Percentiles rank a stretch among this genome's conserved stretches.
phyloP scores from a whole-genome alignment of 2,888 invertebrate species.

The Trachelus troglodyta region DNA sequence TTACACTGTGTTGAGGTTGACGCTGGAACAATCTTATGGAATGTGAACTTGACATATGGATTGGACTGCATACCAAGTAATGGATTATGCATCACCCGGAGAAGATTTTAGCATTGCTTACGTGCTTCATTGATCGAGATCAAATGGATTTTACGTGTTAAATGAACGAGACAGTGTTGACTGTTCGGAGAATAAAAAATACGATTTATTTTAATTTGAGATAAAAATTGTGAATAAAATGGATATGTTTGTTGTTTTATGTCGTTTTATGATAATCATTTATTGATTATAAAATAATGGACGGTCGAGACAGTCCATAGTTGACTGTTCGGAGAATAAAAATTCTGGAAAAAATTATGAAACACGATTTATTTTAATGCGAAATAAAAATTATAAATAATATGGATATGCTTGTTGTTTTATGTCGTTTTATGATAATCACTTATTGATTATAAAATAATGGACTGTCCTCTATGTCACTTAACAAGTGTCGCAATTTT shows the following conservation, averaged over 20 bases:
- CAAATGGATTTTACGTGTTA: background rate
- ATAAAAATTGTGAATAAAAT: too few relatives aligned
- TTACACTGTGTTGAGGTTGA: background rate
- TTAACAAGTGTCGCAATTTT: constrained; percentile 31
- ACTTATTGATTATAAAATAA: constrained; percentile 22
- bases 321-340: too few relatives aligned
- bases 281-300: constrained; percentile 27
- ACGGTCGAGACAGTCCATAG: constrained; percentile 15
- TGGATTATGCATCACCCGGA: background rate
- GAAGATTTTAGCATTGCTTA: background rate
- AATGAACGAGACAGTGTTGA: background rate
- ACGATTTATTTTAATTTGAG: too few relatives aligned
- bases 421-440: background rate
- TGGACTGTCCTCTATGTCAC: constrained; percentile 31
- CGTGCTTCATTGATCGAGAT: background rate
- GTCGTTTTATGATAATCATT: background rate
- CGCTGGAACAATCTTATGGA: constrained; percentile 24
- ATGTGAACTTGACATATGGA: constrained; percentile 50
- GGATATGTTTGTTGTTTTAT: too few relatives aligned
- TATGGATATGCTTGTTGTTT: background rate
- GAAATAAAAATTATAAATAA: background rate
- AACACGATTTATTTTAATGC: background rate
- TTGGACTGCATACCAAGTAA: constrained; percentile 34
- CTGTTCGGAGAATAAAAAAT: background rate
- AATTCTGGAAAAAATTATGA: background rate